Evolutionary conservation across 2,797 vertebrate genomes (phyloP).

Genomic region (Microctenopoma lineatum): DNA sequence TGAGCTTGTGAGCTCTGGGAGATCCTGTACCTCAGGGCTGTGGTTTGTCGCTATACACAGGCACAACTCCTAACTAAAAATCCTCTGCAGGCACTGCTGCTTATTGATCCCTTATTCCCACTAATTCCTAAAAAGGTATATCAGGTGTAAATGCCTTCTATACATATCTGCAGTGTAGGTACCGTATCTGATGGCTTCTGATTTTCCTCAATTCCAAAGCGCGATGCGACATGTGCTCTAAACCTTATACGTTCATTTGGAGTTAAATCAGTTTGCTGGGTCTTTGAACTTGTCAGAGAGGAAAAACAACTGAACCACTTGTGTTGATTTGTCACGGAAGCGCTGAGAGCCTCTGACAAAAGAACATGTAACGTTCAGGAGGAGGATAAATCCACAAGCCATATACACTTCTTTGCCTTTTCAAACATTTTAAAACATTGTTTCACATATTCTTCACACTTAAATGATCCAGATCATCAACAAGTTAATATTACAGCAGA

Average conservation of each 20-base stretch:
- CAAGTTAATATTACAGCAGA: no score
- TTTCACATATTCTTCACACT: no score
- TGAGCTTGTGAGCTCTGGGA: conserved; percentile 59
- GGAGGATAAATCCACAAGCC: conserved; percentile 22
- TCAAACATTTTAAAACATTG: no score
- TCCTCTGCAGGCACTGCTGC: conserved; percentile 9
- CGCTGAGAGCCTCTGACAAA: conserved; percentile 19
- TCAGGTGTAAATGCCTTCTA: conserved; percentile 8
- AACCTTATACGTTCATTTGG: neutral
- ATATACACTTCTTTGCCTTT: no score
- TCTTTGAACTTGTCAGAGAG: conserved; percentile 14
- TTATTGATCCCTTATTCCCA: conserved; percentile 17
- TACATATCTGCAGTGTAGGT: neutral
- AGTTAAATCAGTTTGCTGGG: conserved; percentile 2
- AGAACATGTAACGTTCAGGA: conserved; percentile 26
- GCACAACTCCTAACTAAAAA: conserved; percentile 28
- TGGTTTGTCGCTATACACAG: conserved; percentile 32
- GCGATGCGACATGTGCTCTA: neutral
- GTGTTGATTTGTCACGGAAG: conserved; percentile 41
- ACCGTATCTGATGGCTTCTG: conserved; percentile 15
- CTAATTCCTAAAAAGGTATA: conserved; percentile 8
- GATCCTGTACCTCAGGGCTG: conserved; percentile 35
- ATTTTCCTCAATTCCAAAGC: conserved; percentile 10
- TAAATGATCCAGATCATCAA: no score
- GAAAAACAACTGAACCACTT: conserved; percentile 20